Evolutionary conservation across 2,113 vertebrate species (phyloP), one percentile per base, ranked within the genome.

Genomic region (Scortum barcoo): DNA sequence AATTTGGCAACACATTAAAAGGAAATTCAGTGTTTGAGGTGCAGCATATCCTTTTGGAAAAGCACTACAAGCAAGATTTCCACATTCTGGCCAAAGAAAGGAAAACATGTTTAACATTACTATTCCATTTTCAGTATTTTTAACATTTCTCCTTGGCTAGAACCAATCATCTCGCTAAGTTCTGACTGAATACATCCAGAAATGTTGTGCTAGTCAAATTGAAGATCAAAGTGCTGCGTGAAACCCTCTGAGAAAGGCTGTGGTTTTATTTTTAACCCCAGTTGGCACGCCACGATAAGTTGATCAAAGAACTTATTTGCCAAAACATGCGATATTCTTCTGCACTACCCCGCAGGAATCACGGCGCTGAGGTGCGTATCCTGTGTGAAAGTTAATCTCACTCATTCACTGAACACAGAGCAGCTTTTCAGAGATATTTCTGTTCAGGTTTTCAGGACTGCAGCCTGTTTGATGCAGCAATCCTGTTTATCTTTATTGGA

Each of bases 221-320:
- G 54, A 65, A 70, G 87, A 88, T 88, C 79, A 90, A 84, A 87
- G 84, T 54, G 62, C 53, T 44, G 71, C 24, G 16, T 30, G 72
- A 77, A 78, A 72, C 53, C 72, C 71, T 74, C 28, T 53, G 83
- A 87, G 78, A 75, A 86, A 76, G 58, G 65, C 70, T 13, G 30
- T 7, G 33, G 57, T 80, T 87, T 84, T 84, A 72, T 79, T 86
- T 88, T 69, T 60, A 74, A 78, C 81, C 76, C 65, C 73, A 20
- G 61, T 83, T 73, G 76, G 81, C 65, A 58, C 44, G 17, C 40
- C 26, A 42, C 46, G 69, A 83, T 72, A 79, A 85, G 67, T 83
- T 83, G 78, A 92, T 92, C 81, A 89, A 89, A 90, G 81, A 84
- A 69, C 28, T 48, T 67, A 72, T 86, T 89, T 83, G 48, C 46